Evolutionary conservation across 2,888 invertebrate genomes (phyloP).

Genomic region (Drosophila macrospina): DNA sequence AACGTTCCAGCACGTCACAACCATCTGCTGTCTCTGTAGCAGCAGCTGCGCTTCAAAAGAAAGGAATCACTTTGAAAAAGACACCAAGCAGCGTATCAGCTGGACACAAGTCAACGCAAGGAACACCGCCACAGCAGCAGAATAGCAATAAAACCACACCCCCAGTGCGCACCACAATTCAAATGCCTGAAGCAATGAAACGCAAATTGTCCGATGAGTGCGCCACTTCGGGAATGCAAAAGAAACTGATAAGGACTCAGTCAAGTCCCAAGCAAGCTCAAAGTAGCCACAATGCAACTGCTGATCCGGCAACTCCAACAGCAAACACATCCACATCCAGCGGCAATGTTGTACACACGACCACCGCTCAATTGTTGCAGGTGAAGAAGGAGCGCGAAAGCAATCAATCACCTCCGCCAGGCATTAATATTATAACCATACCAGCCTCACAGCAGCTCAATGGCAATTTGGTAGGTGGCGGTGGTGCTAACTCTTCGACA

Average conservation of each 20-base stretch:
- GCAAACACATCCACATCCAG: not conserved
- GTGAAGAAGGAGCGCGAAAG: constrained; percentile 79
- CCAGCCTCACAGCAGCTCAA: constrained; percentile 72
- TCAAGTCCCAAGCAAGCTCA: constrained; percentile 47
- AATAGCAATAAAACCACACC: constrained; percentile 28
- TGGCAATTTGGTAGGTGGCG: constrained; percentile 47
- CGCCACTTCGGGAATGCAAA: constrained; percentile 27
- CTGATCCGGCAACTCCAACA: constrained; percentile 40
- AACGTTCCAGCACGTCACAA: constrained; percentile 39
- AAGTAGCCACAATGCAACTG: not conserved
- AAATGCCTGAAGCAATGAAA: constrained; percentile 79
- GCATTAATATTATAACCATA: constrained; percentile 83
- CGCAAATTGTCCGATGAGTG: constrained; percentile 80
- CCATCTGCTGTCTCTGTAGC: constrained; percentile 53
- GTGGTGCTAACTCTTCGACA: constrained; percentile 69
- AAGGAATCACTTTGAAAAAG: constrained; percentile 83
- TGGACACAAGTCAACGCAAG: constrained; percentile 20
- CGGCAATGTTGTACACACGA: constrained; percentile 64
- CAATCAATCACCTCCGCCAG: constrained; percentile 66
- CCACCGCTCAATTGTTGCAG: constrained; percentile 71
- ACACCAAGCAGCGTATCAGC: constrained; percentile 41
- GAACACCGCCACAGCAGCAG: constrained; percentile 16
- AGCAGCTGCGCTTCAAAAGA: constrained; percentile 80
- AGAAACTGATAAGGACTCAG: constrained; percentile 44
- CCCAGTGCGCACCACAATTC: constrained; percentile 72